Conservation (phyloP, 2,797 vertebrate genomes). For the Mus minutoides region DNA sequence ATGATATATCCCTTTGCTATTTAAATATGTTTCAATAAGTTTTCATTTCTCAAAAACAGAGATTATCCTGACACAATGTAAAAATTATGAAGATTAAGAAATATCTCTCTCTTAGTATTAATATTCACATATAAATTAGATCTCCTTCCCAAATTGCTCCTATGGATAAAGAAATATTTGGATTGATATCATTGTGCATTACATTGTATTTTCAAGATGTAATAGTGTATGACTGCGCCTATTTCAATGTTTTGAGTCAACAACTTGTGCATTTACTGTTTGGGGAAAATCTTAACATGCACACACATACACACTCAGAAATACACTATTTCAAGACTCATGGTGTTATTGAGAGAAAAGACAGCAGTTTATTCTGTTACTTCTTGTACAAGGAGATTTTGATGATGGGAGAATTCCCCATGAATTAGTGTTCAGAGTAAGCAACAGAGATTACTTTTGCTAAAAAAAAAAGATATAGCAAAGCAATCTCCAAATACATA, state of each 20-base stretch:
- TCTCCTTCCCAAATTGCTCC: neutral
- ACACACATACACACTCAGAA: neutral
- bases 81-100: conserved; percentile 27
- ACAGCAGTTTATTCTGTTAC: neutral
- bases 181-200: neutral
- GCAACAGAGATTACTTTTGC: conserved; percentile 17
- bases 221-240: neutral
- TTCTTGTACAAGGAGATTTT: conserved; percentile 39
- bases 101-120: conserved; percentile 1
- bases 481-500: neutral
- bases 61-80: neutral
- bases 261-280: neutral
- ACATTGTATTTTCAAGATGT: neutral
- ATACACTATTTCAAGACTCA: neutral
- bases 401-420: conserved; percentile 11
- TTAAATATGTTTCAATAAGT: conserved; percentile 9
- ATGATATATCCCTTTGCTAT: neutral
- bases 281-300: neutral
- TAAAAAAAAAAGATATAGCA: neutral
- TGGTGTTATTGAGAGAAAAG: conserved; percentile 9
- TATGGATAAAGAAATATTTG: conserved; percentile 15
- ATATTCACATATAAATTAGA: neutral
- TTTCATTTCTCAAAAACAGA: conserved; percentile 17
- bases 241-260: neutral
- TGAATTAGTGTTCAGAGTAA: conserved; percentile 41